Conservation (phyloP, 2,888 invertebrate species). For the Keiferia lycopersicella region DNA sequence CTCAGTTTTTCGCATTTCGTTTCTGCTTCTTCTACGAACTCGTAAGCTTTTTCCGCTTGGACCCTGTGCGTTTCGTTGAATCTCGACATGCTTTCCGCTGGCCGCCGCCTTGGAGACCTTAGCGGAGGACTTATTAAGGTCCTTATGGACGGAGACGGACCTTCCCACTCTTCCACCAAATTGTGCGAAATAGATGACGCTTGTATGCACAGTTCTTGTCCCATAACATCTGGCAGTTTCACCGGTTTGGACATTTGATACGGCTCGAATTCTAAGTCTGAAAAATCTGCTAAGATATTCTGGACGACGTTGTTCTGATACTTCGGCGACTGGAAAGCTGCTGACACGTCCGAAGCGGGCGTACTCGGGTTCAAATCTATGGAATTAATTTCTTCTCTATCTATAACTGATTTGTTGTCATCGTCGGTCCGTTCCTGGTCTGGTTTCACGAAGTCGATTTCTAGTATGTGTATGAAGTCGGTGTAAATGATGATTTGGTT, state of each 20-base stretch:
- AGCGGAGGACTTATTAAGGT: slow-evolving; percentile 75
- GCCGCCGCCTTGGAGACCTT: slow-evolving; percentile 69
- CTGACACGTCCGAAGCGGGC: slow-evolving; percentile 66
- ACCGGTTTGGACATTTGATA: slow-evolving; percentile 69
- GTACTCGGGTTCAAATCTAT: slow-evolving; percentile 64
- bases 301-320: slow-evolving; percentile 81
- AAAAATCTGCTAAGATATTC: slow-evolving; percentile 83
- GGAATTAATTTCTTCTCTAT: slow-evolving; percentile 63
- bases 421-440: slow-evolving; percentile 63
- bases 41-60: slow-evolving; percentile 88
- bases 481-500: slow-evolving; percentile 91
- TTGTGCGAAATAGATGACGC: slow-evolving; percentile 73
- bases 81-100: slow-evolving; percentile 76
- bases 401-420: slow-evolving; percentile 60
- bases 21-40: slow-evolving; percentile 91
- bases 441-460: slow-evolving; percentile 79
- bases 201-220: slow-evolving; percentile 73
- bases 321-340: slow-evolving; percentile 74
- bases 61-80: slow-evolving; percentile 78
- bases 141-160: slow-evolving; percentile 72
- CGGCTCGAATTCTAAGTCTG: slow-evolving; percentile 82
- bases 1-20: slow-evolving; percentile 92
- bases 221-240: slow-evolving; percentile 70
- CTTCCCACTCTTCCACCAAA: slow-evolving; percentile 78
- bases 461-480: slow-evolving; percentile 91